A percentile compares a stretch with the other conserved stretches of the same genome.
Conservation (phyloP, 2,113 vertebrate genomes). For the Podarcis cretensis region DNA sequence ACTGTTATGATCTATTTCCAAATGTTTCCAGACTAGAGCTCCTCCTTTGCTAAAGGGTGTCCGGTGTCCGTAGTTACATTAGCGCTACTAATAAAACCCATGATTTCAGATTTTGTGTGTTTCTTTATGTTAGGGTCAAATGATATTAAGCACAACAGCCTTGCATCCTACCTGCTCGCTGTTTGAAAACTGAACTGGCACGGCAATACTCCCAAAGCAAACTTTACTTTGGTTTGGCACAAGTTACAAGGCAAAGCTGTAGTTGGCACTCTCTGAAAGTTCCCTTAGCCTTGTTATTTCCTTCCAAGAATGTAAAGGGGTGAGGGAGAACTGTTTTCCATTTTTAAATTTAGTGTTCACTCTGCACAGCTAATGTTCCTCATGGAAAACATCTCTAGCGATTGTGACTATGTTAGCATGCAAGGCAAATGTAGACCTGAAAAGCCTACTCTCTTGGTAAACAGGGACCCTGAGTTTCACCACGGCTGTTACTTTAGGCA, state of each 20-base stretch:
- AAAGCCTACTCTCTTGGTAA: conserved; percentile 17
- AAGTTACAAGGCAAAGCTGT: conserved; percentile 64
- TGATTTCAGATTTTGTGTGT: background rate
- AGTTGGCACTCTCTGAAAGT: conserved; percentile 66
- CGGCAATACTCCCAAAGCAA: conserved; percentile 72
- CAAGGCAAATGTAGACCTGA: background rate
- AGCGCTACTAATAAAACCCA: background rate
- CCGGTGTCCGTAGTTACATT: background rate
- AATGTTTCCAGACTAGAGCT: background rate
- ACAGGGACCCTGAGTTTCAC: conserved; percentile 12
- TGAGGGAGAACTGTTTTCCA: conserved; percentile 28
- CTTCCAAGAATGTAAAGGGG: conserved; percentile 65
- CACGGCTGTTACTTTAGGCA: background rate
- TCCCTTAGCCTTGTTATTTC: conserved; percentile 66
- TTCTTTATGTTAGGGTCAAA: conserved; percentile 15
- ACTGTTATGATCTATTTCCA: background rate
- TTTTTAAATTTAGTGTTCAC: conserved; percentile 44
- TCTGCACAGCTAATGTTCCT: background rate
- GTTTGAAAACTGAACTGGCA: conserved; percentile 71
- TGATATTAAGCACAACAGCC: conserved; percentile 18
- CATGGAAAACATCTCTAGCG: conserved; percentile 24
- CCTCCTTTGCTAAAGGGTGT: background rate
- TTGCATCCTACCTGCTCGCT: conserved; percentile 61
- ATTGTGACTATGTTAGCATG: background rate
- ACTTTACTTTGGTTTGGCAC: conserved; percentile 74